A percentile compares a stretch with the other conserved stretches of the same genome.
These are phyloP conservation scores for Capreolus pygargus DNA, from an alignment of 2,113 vertebrate genomes.

Conservation along the genomic window DNA sequence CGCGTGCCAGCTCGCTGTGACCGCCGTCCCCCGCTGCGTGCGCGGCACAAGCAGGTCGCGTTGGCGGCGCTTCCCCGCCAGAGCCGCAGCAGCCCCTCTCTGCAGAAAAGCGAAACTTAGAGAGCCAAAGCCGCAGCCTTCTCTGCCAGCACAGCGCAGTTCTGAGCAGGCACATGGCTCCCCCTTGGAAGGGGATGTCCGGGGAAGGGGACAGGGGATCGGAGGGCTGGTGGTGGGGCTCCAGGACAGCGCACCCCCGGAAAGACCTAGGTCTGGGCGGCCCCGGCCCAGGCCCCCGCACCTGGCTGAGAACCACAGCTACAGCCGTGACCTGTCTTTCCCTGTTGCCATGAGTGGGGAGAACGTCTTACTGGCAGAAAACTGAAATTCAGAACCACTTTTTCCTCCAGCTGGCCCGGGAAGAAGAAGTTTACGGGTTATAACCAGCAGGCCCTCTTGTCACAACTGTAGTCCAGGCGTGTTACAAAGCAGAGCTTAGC, in stretches of 20 bases:
- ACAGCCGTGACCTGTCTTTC: background rate
- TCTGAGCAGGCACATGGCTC: background rate
- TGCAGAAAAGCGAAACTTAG: accelerated
- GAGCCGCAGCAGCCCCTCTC: accelerated
- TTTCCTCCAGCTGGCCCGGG: background rate
- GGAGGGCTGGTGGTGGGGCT: background rate
- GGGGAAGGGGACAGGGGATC: no score
- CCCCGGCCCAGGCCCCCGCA: accelerated
- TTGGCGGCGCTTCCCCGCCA: accelerated
- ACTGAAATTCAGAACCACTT: accelerated
- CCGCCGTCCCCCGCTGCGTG: accelerated
- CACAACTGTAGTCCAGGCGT: accelerated
- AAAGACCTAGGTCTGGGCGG: background rate
- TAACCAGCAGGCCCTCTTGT: background rate
- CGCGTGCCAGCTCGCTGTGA: accelerated
- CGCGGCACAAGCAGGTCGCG: accelerated
- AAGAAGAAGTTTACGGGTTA: background rate
- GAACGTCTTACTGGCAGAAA: background rate
- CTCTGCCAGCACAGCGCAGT: accelerated
- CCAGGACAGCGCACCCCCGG: accelerated
- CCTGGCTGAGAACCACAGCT: background rate
- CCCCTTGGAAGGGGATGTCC: background rate
- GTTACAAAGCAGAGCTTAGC: background rate
- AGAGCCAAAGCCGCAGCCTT: accelerated
- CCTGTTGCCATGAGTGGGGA: background rate